These are phyloP conservation scores for Scaptomyza parva DNA, from an alignment of 2,888 invertebrate genomes.

Conservation along the genomic window DNA sequence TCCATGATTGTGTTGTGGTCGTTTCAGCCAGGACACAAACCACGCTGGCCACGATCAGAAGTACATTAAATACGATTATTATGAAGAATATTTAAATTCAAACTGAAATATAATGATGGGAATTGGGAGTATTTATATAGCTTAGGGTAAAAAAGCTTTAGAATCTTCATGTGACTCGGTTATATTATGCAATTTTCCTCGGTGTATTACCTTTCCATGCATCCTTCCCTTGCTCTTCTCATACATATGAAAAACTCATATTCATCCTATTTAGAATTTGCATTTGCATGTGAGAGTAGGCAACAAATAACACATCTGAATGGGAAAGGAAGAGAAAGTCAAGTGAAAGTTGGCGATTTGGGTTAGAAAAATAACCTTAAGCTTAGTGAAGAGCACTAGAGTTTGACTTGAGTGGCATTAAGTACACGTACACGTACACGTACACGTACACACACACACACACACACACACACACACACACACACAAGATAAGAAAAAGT, in stretches of 20 bases:
- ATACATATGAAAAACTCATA: background rate
- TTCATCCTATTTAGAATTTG: constrained; percentile 33
- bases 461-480: background rate
- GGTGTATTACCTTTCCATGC: background rate
- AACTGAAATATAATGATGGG: too few species aligned
- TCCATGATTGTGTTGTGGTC: background rate
- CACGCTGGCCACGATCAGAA: background rate
- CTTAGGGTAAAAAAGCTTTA: too few species aligned
- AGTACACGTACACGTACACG: background rate
- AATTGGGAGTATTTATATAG: too few species aligned
- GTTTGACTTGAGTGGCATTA: constrained; percentile 8
- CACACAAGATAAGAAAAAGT: background rate
- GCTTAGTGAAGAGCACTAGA: constrained; percentile 5
- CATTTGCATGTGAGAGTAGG: constrained; percentile 41
- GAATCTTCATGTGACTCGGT: too few species aligned
- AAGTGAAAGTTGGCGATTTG: constrained; percentile 47
- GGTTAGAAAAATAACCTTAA: constrained; percentile 40
- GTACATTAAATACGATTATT: background rate
- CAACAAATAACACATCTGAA: background rate
- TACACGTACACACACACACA: too few species aligned
- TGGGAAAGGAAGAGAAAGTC: constrained; percentile 10
- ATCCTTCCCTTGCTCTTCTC: background rate
- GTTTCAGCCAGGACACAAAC: background rate
- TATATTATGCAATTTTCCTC: background rate
- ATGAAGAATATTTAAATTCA: background rate